Conservation (phyloP, 2,797 vertebrate genomes). For the Labroides dimidiatus region DNA sequence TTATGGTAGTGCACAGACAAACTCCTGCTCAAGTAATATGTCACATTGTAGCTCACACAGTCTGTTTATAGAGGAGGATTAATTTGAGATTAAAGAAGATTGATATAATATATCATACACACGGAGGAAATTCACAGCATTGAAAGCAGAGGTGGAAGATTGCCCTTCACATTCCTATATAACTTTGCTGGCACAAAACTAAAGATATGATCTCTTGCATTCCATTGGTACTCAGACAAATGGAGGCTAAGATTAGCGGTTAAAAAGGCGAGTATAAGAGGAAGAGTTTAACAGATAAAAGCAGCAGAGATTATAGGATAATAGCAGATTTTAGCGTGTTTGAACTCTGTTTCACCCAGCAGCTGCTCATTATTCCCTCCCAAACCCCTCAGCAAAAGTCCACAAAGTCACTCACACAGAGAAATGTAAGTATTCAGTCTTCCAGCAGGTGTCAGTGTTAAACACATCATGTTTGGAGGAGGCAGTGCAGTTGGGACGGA, state of each 20-base stretch:
- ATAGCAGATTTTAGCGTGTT: slow-evolving; percentile 24
- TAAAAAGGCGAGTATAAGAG: background rate
- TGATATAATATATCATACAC: slow-evolving; percentile 33
- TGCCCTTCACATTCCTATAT: background rate
- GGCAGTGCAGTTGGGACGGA: background rate
- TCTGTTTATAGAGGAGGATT: slow-evolving; percentile 41
- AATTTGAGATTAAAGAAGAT: slow-evolving; percentile 45
- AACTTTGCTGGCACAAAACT: background rate
- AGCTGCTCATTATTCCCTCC: background rate
- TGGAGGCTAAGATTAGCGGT: background rate
- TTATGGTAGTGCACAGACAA: background rate
- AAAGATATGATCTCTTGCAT: background rate
- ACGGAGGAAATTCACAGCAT: background rate
- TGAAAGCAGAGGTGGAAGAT: background rate
- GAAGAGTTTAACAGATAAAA: slow-evolving; percentile 5
- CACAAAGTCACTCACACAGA: background rate
- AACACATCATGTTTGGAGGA: slow-evolving; percentile 9
- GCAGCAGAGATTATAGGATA: slow-evolving; percentile 40
- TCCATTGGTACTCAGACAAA: slow-evolving; percentile 1
- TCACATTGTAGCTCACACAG: slow-evolving; percentile 29
- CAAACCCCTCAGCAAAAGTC: background rate
- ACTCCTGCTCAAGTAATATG: slow-evolving; percentile 33
- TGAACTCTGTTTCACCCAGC: slow-evolving; percentile 10
- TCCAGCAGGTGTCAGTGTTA: slow-evolving; percentile 65
- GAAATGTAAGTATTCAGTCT: background rate